These are phyloP conservation scores for Neolamprologus tretocephalus DNA, from an alignment of 2,113 vertebrate genomes.

Conservation along the genomic window DNA sequence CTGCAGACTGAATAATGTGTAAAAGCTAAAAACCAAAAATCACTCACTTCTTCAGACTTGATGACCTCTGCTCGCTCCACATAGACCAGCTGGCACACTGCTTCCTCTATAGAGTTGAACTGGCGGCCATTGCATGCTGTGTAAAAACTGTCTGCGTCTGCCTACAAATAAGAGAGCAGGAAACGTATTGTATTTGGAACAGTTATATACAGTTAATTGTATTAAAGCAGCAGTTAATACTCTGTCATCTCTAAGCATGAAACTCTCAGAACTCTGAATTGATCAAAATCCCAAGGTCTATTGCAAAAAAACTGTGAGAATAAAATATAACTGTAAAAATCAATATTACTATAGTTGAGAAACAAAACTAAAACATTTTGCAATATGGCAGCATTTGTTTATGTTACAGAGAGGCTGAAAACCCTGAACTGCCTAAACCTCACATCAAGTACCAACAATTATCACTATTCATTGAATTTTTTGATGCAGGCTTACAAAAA, in stretches of 20 bases:
- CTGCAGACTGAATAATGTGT: neutral
- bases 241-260: neutral
- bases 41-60: constrained; percentile 85
- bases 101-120: constrained; percentile 98
- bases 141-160: constrained; percentile 94
- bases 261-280: neutral
- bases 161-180: constrained; percentile 55
- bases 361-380: neutral
- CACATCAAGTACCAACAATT: neutral
- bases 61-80: constrained; percentile 95
- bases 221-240: neutral
- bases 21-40: neutral
- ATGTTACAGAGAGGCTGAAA: neutral
- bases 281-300: neutral
- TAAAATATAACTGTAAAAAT: neutral
- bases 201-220: neutral
- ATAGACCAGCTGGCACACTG: constrained; percentile 93
- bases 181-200: neutral
- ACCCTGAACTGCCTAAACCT: neutral
- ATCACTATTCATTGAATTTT: neutral
- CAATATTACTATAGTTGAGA: neutral
- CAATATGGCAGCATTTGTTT: neutral
- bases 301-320: neutral
- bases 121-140: constrained; percentile 88
- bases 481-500: neutral